phyloP scores from a whole-genome alignment of 2,113 vertebrate species.

The Zosterops hypoxanthus region DNA sequence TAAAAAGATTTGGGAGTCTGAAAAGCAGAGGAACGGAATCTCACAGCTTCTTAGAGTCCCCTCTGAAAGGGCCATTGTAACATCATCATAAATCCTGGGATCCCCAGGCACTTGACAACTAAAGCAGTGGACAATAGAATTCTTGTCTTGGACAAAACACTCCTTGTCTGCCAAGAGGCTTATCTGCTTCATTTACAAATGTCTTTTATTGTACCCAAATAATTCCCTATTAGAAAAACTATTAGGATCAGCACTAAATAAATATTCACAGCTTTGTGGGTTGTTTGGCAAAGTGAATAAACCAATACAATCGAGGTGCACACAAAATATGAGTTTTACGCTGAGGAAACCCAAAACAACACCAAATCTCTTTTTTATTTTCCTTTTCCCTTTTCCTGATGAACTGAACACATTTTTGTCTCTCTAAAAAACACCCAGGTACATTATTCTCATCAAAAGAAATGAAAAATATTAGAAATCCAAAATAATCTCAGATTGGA shows the following conservation, averaged over 20 bases:
- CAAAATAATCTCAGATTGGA: background rate
- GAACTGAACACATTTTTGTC: background rate
- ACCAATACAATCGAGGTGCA: conserved; percentile 59
- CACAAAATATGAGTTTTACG: conserved; percentile 12
- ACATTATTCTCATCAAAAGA: background rate
- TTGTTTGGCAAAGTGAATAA: conserved; percentile 73
- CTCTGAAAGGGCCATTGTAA: conserved; percentile 94
- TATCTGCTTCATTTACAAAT: conserved; percentile 97
- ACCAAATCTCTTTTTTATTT: background rate
- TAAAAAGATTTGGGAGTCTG: conserved; percentile 89
- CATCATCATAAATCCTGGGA: conserved; percentile 88
- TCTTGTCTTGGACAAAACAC: conserved; percentile 91
- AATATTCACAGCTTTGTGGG: conserved; percentile 84
- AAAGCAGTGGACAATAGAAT: conserved; percentile 87
- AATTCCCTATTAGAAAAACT: conserved; percentile 82
- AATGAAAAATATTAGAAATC: background rate
- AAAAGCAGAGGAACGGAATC: conserved; percentile 87
- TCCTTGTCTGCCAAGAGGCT: conserved; percentile 88
- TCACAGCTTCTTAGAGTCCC: conserved; percentile 80
- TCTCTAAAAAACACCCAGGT: background rate
- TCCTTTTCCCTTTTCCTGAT: background rate
- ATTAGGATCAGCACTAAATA: conserved; percentile 83
- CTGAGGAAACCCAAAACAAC: background rate
- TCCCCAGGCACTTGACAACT: conserved; percentile 88
- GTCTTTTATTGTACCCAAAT: conserved; percentile 89